Evolutionary conservation across 1,140 invertebrate species (phyloP), one percentile per base, ranked within the genome.

Genomic region (Eriosoma lanigerum): DNA sequence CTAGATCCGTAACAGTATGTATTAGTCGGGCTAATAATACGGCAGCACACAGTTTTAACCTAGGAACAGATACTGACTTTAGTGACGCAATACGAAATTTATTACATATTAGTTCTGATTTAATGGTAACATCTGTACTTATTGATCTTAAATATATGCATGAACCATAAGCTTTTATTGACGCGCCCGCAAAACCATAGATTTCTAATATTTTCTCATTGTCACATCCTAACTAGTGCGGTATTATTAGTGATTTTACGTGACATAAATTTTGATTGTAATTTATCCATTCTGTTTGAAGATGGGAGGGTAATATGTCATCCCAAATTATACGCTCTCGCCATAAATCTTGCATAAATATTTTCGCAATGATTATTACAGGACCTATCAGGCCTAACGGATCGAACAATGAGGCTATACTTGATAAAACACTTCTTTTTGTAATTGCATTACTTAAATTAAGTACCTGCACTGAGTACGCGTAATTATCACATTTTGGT

Each of bases 291-390:
- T 68, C 64, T 62, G 29, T 15, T 3, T 13, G 13, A 29, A 19
- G 29, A 0, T 21, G 32, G 21, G 52, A 10, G 6, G n/a, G 3
- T 66, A 80, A 1, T 4, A 2, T 12, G 46, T 81, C 81, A 29
- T 83, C 81, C 82, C 82, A 83, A 50, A 76, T 38, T 12, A 82
- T 21, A 6, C 19, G 46, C 0, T 21, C 8, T 48, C 8, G 9
- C 82, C 83, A 82, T 4, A 83, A 26, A 3, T n/a, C 5, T 81
- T 83, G 82, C 17, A 83, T 81, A 17, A 83, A 81, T 24, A 82
- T 81, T 56, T 83, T 83, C 0, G 66, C 81, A n/a, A 4, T 44
- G 0, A 82, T 38, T 5, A 80, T 50, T 2, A 82, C 66, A 1
- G 83, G 80, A 3, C 62, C 75, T 1, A 81, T 13, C 44, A 81